Base-by-base conservation (phyloP, 2,797 vertebrate genomes). In the Onychomys torridus region DNA sequence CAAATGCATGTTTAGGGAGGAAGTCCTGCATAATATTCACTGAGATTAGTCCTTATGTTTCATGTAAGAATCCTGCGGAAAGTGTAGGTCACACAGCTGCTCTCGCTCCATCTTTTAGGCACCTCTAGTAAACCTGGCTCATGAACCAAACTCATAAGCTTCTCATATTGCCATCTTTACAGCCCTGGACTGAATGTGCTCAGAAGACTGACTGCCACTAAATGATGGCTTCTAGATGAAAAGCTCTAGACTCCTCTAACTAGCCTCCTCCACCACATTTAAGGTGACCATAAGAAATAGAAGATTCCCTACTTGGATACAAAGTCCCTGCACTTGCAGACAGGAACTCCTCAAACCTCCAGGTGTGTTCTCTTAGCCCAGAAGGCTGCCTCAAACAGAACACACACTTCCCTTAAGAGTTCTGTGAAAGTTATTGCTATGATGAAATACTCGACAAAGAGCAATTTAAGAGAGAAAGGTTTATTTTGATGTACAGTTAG, bases 241-340 rank as follows among this genome's bases (percentile, higher is more conserved):
- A 52, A 29, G n/a, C 9, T 37, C 11, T 34, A 71, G 85, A 21
- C 32, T 61, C 9, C 57, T 65, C 32, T 19, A 1, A 43, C 27
- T 10, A 93, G 23, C 4, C 2, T 19, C 34, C 13, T 85, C 34
- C 19, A 12, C 32, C 63, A 95, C 13, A 52, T 83, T 82, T 86
- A 55, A 89, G 59, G 37, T 93, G 34, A 52, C 94, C 93, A 93
- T 7, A 87, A 49, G 37, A 95, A 90, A 91, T 9, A 84, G 19
- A 96, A 94, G 82, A 92, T 69, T 94, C 9, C 92, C 1, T 43
- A 81, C 86, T 77, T 92, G 87, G 69, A 9, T 71, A 88, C 34
- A 57, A 89, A 67, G 5, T 69, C 32, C 6, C 1, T 88, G n/a
- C 16, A 49, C n/a, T 67, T 89, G 37, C 92, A 92, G 95, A 78